These are phyloP conservation scores for Nothocercus nigrocapillus DNA, from an alignment of 2,113 vertebrate genomes.

Conservation along the genomic window DNA sequence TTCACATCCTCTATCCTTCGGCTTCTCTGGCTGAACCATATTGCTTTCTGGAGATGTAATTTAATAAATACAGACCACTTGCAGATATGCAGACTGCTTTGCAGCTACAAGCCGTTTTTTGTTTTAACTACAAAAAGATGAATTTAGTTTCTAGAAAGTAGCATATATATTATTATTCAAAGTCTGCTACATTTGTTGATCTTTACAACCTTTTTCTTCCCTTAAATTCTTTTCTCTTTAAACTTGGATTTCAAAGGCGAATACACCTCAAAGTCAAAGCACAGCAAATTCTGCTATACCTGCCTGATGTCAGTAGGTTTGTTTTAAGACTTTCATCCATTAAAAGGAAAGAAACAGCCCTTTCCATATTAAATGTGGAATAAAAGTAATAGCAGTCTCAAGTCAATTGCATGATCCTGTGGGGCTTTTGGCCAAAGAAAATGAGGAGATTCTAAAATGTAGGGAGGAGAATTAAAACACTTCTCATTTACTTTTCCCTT, in stretches of 20 bases:
- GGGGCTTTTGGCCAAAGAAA: neutral
- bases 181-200: neutral
- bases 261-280: neutral
- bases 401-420: neutral
- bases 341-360: neutral
- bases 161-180: neutral
- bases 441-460: neutral
- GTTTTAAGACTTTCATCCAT: neutral
- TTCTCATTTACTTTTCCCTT: neutral
- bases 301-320: neutral
- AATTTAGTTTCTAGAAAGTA: neutral
- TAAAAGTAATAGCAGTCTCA: neutral
- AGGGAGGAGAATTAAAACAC: neutral
- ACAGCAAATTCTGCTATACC: neutral
- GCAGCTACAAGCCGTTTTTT: neutral
- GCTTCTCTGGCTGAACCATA: neutral
- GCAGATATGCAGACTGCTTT: neutral
- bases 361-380: neutral
- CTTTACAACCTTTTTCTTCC: neutral
- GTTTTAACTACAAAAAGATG: neutral
- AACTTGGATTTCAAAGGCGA: neutral
- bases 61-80: neutral
- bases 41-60: neutral
- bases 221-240: neutral
- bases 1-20: neutral